These are phyloP conservation scores for Adelognathus sp. DNA, from an alignment of 2,888 invertebrate species.

Conservation along the genomic window DNA sequence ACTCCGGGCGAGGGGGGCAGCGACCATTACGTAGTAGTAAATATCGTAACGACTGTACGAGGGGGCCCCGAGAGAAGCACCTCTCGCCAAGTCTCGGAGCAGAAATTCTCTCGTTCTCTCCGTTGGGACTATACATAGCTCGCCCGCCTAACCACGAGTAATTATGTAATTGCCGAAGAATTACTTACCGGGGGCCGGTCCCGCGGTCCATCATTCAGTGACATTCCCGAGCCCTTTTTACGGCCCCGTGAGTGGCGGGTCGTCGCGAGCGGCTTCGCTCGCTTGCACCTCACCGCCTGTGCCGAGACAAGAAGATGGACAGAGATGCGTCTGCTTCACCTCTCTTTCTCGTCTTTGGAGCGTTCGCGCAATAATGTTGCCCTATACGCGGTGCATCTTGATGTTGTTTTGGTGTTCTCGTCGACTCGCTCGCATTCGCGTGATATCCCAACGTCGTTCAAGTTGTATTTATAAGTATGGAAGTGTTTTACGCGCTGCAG, in stretches of 20 bases:
- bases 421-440: conserved; percentile 48
- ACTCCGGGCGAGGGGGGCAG: conserved; percentile 62
- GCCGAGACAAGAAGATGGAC: background rate
- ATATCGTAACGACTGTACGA: conserved; percentile 79
- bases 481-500: background rate
- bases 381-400: background rate
- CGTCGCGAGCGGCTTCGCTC: conserved; percentile 61
- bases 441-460: conserved; percentile 56
- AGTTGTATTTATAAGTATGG: background rate
- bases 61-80: conserved; percentile 59
- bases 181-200: conserved; percentile 76
- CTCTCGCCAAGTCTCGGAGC: conserved; percentile 34
- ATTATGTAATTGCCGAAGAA: conserved; percentile 81
- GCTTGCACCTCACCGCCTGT: background rate
- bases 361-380: background rate
- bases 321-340: background rate
- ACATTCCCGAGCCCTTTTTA: conserved; percentile 79
- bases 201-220: conserved; percentile 78
- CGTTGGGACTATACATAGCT: background rate
- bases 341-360: conserved; percentile 1
- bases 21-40: conserved; percentile 80
- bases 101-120: background rate
- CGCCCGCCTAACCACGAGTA: conserved; percentile 74
- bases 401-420: background rate
- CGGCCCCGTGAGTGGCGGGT: conserved; percentile 75